Percentiles rank a stretch among this genome's conserved stretches.
phyloP scores from a whole-genome alignment of 2,113 vertebrate species.

The Platanista minor region DNA sequence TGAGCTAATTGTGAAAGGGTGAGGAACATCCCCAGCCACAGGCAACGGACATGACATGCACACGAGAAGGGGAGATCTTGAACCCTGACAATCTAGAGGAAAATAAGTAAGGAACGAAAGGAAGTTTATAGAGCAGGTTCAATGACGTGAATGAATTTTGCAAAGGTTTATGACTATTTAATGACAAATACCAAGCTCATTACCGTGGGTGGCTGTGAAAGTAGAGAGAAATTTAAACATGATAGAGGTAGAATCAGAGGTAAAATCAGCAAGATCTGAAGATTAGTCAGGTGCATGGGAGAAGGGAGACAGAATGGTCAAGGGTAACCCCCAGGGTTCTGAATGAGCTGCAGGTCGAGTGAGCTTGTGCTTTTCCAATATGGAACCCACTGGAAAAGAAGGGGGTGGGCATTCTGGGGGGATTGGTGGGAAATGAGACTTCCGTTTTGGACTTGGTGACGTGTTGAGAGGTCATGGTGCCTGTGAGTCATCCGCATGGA shows the following conservation, averaged over 20 bases:
- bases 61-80: accelerated
- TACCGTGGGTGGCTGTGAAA: neutral
- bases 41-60: accelerated
- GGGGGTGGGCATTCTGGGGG: accelerated
- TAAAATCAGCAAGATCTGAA: neutral
- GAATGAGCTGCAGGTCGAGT: neutral
- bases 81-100: accelerated
- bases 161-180: too few relatives aligned
- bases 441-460: too few relatives aligned
- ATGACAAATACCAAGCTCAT: too few relatives aligned
- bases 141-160: too few relatives aligned
- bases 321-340: neutral
- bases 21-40: neutral
- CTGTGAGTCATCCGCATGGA: too few relatives aligned
- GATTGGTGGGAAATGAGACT: neutral
- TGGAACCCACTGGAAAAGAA: neutral
- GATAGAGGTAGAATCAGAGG: neutral
- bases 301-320: too few relatives aligned
- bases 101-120: neutral
- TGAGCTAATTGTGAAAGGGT: neutral
- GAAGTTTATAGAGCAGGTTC: accelerated
- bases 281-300: accelerated
- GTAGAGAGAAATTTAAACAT: neutral
- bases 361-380: neutral
- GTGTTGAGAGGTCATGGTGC: accelerated